Evolutionary conservation across 2,888 invertebrate species (phyloP).

Genomic region (Drosophila tanythrix): DNA sequence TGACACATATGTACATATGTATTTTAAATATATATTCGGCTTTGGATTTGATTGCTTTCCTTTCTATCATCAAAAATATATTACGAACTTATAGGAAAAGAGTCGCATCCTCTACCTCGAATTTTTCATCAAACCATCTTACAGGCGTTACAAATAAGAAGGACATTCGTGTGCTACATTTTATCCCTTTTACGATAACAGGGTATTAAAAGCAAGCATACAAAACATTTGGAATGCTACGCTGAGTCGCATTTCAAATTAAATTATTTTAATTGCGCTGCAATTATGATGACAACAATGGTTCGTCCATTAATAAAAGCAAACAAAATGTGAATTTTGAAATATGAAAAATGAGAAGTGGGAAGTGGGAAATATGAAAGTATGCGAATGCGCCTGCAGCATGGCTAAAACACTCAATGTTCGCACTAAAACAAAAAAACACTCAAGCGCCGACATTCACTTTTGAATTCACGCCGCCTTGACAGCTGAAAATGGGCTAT

Average conservation of each 20-base stretch:
- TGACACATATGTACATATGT: background rate
- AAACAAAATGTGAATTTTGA: slow-evolving; percentile 25
- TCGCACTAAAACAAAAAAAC: slow-evolving; percentile 2
- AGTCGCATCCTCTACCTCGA: background rate
- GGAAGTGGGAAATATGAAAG: background rate
- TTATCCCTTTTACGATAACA: background rate
- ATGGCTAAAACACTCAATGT: slow-evolving; percentile 7
- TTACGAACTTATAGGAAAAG: background rate
- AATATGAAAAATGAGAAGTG: slow-evolving; percentile 14
- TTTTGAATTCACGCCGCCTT: slow-evolving; percentile 33
- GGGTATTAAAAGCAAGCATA: slow-evolving; percentile 3
- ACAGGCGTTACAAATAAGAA: background rate
- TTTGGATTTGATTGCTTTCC: background rate
- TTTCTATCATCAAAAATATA: background rate
- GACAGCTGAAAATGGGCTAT: slow-evolving; percentile 69
- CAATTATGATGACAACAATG: slow-evolving; percentile 65
- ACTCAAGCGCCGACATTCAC: slow-evolving; percentile 26
- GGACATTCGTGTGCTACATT: background rate
- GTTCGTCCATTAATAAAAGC: slow-evolving; percentile 37
- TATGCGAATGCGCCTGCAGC: slow-evolving; percentile 13
- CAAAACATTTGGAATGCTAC: slow-evolving; percentile 25
- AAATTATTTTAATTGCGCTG: slow-evolving; percentile 78
- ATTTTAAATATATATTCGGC: background rate
- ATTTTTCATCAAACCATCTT: background rate
- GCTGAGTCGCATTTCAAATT: slow-evolving; percentile 49